phyloP scores from a whole-genome alignment of 1,140 invertebrate genomes.

The Euglossa dilemma region DNA sequence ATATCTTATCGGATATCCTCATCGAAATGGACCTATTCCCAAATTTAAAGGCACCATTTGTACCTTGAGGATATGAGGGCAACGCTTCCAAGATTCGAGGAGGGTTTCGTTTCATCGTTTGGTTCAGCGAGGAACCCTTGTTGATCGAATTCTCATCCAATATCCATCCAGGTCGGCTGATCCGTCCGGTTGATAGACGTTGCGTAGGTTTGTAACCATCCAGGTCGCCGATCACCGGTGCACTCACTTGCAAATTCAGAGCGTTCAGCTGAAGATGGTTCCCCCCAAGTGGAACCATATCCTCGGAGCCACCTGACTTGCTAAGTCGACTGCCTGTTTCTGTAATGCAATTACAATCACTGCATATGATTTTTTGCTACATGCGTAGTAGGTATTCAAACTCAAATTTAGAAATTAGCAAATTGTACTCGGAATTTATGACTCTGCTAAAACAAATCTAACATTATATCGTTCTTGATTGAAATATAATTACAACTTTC shows the following conservation, averaged over 20 bases:
- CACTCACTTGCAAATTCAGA: conserved; percentile 74
- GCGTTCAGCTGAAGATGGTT: conserved; percentile 71
- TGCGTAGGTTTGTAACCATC: conserved; percentile 44
- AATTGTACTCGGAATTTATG: too few relatives aligned
- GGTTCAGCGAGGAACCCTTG: conserved; percentile 13
- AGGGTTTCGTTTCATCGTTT: conserved; percentile 51
- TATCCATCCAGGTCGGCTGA: conserved; percentile 15
- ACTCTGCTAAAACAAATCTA: too few relatives aligned
- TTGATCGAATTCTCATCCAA: conserved; percentile 46
- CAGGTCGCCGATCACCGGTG: conserved; percentile 50
- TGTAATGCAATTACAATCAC: conserved; percentile 42
- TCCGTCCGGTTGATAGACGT: not conserved
- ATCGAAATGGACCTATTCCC: conserved; percentile 6
- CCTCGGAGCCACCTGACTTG: conserved; percentile 78
- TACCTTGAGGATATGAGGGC: conserved; percentile 69
- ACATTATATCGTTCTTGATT: too few relatives aligned
- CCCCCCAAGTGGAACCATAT: conserved; percentile 55
- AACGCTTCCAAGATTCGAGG: conserved; percentile 78
- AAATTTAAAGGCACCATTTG: conserved; percentile 1
- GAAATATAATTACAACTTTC: too few relatives aligned
- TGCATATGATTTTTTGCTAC: not conserved
- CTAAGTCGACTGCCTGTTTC: conserved; percentile 72
- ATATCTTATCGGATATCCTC: conserved; percentile 24
- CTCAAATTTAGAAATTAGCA: too few relatives aligned
- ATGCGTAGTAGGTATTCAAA: too few relatives aligned